Percentiles rank a stretch among this genome's conserved stretches.
Conservation (phyloP, 64 coral and sea anemone species). For the Montipora capricornis region DNA sequence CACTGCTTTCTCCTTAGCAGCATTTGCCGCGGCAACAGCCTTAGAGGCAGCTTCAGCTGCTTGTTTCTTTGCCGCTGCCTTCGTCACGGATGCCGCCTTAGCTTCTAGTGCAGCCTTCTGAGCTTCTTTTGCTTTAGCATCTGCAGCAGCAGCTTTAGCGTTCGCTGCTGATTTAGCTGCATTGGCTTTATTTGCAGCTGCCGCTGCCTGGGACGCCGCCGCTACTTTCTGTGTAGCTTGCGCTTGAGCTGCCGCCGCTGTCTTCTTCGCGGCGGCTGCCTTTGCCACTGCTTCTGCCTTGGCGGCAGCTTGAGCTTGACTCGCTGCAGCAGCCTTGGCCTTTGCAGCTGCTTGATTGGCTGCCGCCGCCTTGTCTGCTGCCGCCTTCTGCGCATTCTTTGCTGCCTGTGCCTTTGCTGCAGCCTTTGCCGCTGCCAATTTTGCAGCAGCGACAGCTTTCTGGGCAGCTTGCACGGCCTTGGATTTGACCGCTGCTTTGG, state of each 20-base stretch:
- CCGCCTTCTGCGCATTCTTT: not conserved
- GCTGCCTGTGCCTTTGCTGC: slow-evolving; percentile 25
- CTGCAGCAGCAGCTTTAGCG: slow-evolving; percentile 4
- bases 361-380: slow-evolving; percentile 1
- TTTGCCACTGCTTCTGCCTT: not conserved
- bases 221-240: slow-evolving; percentile 19
- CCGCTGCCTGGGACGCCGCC: not conserved
- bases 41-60: not conserved
- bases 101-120: not conserved
- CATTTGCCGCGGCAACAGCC: slow-evolving; percentile 19
- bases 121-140: slow-evolving; percentile 21
- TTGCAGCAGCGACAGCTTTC: slow-evolving; percentile 2
- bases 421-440: slow-evolving; percentile 4
- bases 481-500: slow-evolving; percentile 17
- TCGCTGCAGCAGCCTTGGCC: slow-evolving; percentile 6
- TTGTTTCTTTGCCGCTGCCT: slow-evolving; percentile 5
- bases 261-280: not conserved
- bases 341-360: slow-evolving; percentile 3
- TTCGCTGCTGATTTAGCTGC: slow-evolving; percentile 11
- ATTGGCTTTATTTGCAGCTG: slow-evolving; percentile 6
- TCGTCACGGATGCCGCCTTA: not conserved
- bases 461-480: slow-evolving; percentile 1
- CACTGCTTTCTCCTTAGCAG: not conserved
- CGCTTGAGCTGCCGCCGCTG: slow-evolving; percentile 6
- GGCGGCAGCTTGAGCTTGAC: not conserved